Evolutionary conservation across 2,797 vertebrate genomes (phyloP).

Genomic region (Huso huso): DNA sequence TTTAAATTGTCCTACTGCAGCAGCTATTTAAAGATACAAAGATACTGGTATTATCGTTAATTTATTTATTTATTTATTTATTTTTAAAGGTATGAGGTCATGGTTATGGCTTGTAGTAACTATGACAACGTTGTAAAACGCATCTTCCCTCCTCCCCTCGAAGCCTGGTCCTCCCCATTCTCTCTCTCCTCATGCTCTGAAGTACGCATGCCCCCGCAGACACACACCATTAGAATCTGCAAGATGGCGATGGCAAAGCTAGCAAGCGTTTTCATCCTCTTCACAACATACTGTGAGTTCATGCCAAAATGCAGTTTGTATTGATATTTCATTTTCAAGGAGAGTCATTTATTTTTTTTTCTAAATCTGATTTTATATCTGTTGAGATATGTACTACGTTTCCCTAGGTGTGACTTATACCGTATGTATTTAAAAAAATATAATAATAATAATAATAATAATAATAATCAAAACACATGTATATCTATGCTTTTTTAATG

Average conservation of each 20-base stretch:
- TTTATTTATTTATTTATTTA: no score
- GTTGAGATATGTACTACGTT: no score
- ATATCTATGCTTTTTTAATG: no score
- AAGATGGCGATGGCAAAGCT: slow-evolving; percentile 63
- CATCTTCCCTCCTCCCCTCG: slow-evolving; percentile 42
- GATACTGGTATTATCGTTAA: no score
- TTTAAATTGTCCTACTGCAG: no score
- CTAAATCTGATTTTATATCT: no score
- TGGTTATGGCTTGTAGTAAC: slow-evolving; percentile 30
- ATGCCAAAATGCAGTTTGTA: neutral
- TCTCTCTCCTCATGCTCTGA: slow-evolving; percentile 45
- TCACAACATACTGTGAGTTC: slow-evolving; percentile 53
- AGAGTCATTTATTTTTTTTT: no score
- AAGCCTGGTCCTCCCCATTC: slow-evolving; percentile 38
- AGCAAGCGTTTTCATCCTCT: slow-evolving; percentile 39
- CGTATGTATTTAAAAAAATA: neutral
- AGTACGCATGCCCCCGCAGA: slow-evolving; percentile 42
- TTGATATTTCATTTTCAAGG: no score
- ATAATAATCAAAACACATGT: slow-evolving; percentile 56
- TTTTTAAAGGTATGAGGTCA: no score
- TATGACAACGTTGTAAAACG: slow-evolving; percentile 67
- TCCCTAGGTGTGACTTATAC: no score
- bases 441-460: slow-evolving; percentile 57
- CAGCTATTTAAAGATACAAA: no score
- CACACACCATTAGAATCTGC: slow-evolving; percentile 34